These are phyloP conservation scores for Poeciliopsis gracilis DNA, from an alignment of 2,797 vertebrate genomes.

Conservation along the genomic window DNA sequence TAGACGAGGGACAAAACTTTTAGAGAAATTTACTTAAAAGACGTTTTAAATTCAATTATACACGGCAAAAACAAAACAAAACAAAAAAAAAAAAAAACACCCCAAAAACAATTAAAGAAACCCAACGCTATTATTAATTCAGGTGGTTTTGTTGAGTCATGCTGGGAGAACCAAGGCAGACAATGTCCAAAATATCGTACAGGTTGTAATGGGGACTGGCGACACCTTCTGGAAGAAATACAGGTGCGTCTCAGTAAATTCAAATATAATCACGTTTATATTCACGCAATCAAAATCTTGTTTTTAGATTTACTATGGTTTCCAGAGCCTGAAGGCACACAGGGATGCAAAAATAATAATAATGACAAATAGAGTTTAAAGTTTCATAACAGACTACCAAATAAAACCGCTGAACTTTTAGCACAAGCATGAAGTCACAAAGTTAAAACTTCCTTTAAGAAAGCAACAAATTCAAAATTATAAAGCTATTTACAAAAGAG, in stretches of 20 bases:
- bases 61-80: neutral
- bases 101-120: neutral
- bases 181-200: slow-evolving; percentile 3
- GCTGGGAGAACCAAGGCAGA: slow-evolving; percentile 20
- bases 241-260: neutral
- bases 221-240: slow-evolving; percentile 49
- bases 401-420: no score
- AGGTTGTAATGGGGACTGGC: slow-evolving; percentile 10
- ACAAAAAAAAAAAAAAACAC: neutral
- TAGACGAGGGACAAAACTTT: neutral
- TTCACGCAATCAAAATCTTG: neutral
- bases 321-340: neutral
- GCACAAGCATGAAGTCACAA: no score
- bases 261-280: neutral
- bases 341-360: neutral
- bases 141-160: slow-evolving; percentile 25
- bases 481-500: no score
- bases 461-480: no score
- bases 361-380: neutral
- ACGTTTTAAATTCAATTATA: neutral
- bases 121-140: slow-evolving; percentile 21
- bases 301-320: neutral
- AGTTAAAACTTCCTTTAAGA: no score
- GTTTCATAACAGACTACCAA: no score
- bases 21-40: neutral